Conservation (phyloP, 2,888 invertebrate species). For the Diarsia mendica region DNA sequence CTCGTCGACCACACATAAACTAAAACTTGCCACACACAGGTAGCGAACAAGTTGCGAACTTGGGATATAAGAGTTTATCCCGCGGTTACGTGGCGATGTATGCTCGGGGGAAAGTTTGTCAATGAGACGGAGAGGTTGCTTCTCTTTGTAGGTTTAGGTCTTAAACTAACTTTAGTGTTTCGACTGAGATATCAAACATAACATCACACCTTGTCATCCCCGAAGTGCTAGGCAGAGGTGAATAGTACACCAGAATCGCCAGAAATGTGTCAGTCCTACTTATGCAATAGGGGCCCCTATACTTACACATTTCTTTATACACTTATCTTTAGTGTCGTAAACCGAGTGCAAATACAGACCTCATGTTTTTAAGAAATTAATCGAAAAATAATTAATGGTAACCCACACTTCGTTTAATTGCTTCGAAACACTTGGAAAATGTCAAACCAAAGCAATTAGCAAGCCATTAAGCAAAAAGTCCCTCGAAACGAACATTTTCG, state of each 20-base stretch:
- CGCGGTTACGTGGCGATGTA: constrained; percentile 19
- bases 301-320: too few species aligned
- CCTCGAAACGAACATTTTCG: constrained; percentile 1
- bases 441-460: background rate
- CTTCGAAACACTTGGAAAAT: background rate
- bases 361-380: background rate
- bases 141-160: background rate
- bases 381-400: background rate
- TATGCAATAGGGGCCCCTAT: background rate
- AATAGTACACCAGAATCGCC: background rate
- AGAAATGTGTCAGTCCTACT: background rate
- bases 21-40: constrained; percentile 50
- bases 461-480: constrained; percentile 1
- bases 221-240: background rate
- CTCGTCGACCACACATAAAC: constrained; percentile 49
- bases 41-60: constrained; percentile 49
- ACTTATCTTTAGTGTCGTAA: too few species aligned
- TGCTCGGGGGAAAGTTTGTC: constrained; percentile 22
- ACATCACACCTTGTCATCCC: background rate
- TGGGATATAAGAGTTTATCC: constrained; percentile 44
- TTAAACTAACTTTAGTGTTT: constrained; percentile 4
- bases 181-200: background rate
- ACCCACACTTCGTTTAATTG: background rate
- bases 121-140: constrained; percentile 16
- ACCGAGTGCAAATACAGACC: background rate